Conservation (phyloP, 2,113 vertebrate species). For the Stigmatopora argus region DNA sequence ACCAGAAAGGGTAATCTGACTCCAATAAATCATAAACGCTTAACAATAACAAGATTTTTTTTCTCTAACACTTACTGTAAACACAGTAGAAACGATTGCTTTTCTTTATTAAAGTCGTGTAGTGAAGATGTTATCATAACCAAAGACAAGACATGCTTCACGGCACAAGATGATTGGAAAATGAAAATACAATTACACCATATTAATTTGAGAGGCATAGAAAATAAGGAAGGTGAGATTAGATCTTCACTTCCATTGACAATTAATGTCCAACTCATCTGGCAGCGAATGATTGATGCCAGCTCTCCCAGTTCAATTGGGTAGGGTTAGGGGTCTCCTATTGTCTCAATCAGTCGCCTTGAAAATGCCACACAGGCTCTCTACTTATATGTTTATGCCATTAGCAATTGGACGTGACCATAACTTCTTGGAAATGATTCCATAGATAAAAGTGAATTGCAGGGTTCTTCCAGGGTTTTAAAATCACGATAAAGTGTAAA, state of each 20-base stretch:
- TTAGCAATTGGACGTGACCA: background rate
- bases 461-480: too few species aligned
- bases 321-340: too few species aligned
- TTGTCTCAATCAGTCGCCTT: background rate
- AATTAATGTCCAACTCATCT: too few species aligned
- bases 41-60: conserved; percentile 11
- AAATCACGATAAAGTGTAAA: too few species aligned
- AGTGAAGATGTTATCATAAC: background rate
- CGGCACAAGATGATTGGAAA: background rate
- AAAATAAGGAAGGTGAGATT: too few species aligned
- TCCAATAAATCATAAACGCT: conserved; percentile 12
- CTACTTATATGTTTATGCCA: conserved; percentile 1
- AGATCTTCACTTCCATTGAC: too few species aligned
- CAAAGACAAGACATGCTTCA: background rate
- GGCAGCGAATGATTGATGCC: too few species aligned
- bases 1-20: background rate
- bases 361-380: conserved; percentile 1
- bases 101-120: background rate
- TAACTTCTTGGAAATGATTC: background rate
- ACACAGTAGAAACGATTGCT: background rate
- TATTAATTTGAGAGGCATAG: background rate
- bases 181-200: conserved; percentile 10
- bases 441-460: too few species aligned
- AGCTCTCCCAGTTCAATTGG: too few species aligned
- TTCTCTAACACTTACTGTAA: background rate